Evolutionary conservation across 2,888 invertebrate species (phyloP), one percentile per base, ranked within the genome.

Genomic region (Himalopsyche kuldschensis): DNA sequence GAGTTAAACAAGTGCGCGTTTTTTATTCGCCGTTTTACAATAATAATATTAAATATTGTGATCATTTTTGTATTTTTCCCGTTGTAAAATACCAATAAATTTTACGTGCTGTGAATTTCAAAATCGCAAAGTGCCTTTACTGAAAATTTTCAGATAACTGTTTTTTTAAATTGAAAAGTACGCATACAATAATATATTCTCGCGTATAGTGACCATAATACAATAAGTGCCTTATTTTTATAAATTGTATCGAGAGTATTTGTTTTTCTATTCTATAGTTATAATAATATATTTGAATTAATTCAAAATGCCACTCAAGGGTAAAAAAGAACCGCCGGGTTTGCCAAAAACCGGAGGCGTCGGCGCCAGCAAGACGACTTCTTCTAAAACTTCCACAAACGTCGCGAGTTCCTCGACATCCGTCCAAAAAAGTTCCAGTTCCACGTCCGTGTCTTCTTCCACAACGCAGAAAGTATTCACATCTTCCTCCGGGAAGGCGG

Each of bases 281-380:
- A 30, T 27, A 69, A 30, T 69, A 30, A 69, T 55, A 41, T 15
- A 41, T 41, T 41, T 2, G 15, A 4, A 69, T 30, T 69, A 69
- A 69, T 75, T 88, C 89, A 91, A 91, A 90, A 92, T 92, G 92
- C 91, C 92, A 87, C 91, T 92, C 89, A 92, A 92, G 90, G 91
- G 91, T 89, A 92, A 92, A 91, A 92, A 92, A 91, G 90, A 91
- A 10, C 32, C 30, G 31, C 31, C 79, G 30, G 63, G 35, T 27
- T 20, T 27, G 69, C 27, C 69, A 15, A 69, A 10, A n/a, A 10
- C 69, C 15, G 69, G 69, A 30, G 69, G 10, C 69, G 69, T 83
- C 79, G 80, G 83, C 78, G 80, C 76, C 88, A 89, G 91, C 82
- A 90, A 90, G 87, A 88, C 90, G 86, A 89, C 91, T 84, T 90